Evolutionary conservation across 2,888 invertebrate species (phyloP).

Genomic region (Dendrolimus pini): DNA sequence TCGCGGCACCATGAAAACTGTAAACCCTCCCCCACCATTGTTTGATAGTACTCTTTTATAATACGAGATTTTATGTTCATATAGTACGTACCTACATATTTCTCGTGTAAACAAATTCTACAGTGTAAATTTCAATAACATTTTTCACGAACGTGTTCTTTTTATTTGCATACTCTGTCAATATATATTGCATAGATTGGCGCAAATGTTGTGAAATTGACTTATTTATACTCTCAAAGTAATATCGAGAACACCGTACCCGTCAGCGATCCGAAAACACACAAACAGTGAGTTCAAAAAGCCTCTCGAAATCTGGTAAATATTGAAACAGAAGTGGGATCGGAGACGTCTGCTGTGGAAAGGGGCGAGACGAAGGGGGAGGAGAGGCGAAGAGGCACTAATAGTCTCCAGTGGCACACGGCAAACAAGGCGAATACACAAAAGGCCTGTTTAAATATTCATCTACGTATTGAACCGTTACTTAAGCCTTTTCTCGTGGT

Average conservation of each 20-base stretch:
- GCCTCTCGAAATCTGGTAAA: conserved; percentile 74
- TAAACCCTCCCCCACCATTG: conserved; percentile 37
- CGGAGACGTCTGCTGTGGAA: conserved; percentile 58
- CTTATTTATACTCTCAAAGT: conserved; percentile 69
- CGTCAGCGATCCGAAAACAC: conserved; percentile 75
- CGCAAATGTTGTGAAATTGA: conserved; percentile 56
- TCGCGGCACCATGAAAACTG: conserved; percentile 50
- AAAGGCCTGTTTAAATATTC: conserved; percentile 64
- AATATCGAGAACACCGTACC: conserved; percentile 63
- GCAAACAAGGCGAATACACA: conserved; percentile 63
- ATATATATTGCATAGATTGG: conserved; percentile 48
- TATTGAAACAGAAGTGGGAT: conserved; percentile 76
- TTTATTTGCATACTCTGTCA: conserved; percentile 49
- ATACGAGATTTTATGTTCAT: neutral
- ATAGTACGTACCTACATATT: neutral
- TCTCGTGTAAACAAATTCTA: too few relatives aligned
- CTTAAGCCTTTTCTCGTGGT: conserved; percentile 26
- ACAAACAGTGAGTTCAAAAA: conserved; percentile 75
- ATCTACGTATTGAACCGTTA: conserved; percentile 51
- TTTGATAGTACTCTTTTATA: conserved; percentile 35
- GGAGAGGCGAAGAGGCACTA: conserved; percentile 37
- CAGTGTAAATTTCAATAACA: conserved; percentile 14
- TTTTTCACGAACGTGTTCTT: conserved; percentile 34
- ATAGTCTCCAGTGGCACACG: conserved; percentile 75
- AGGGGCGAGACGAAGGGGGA: conserved; percentile 21